A percentile compares a stretch with the other conserved stretches of the same genome.
Conservation (phyloP, 2,888 invertebrate species). For the Drosophila mercatorum region DNA sequence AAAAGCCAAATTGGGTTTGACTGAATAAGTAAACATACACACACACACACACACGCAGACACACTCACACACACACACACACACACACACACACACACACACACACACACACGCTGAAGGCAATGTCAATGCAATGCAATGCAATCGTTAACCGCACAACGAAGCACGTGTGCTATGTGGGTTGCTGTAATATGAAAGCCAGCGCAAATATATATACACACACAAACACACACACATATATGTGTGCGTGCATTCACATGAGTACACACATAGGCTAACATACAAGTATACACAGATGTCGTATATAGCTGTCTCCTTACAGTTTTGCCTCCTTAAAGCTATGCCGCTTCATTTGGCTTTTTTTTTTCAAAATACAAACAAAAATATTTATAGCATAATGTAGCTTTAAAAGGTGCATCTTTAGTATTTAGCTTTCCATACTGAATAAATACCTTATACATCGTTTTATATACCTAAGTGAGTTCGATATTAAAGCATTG, state of each 20-base stretch:
- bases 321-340: not conserved
- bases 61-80: conserved; percentile 2
- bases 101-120: conserved; percentile 1
- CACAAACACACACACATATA: not conserved
- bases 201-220: conserved; percentile 40
- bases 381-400: too few species aligned
- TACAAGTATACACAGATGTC: not conserved
- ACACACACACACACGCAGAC: not conserved
- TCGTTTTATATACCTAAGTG: too few species aligned
- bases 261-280: not conserved
- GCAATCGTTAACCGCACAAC: conserved; percentile 60
- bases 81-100: not conserved
- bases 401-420: too few species aligned
- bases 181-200: conserved; percentile 48
- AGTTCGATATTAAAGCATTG: too few species aligned
- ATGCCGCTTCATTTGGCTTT: not conserved
- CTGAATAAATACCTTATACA: too few species aligned
- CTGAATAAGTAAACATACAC: conserved; percentile 46
- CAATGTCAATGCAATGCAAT: conserved; percentile 50
- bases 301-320: conserved; percentile 1
- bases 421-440: too few species aligned
- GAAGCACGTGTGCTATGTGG: conserved; percentile 54
- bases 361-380: too few species aligned
- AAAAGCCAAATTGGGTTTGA: conserved; percentile 70
- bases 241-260: not conserved